These are phyloP conservation scores for Mythimna ferrago DNA, from an alignment of 2,888 invertebrate species.

Conservation along the genomic window DNA sequence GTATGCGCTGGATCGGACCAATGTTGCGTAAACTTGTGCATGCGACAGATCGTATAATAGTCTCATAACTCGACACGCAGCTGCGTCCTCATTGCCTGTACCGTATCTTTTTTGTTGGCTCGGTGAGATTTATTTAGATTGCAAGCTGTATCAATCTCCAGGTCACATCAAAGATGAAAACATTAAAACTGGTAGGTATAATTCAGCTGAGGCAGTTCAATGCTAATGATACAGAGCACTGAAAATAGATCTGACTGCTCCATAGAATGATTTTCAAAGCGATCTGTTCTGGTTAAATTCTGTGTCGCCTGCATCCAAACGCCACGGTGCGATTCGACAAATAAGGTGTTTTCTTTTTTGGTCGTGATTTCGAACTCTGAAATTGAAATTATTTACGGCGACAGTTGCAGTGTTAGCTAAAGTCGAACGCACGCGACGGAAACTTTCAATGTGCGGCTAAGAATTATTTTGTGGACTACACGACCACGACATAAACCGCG, in stretches of 20 bases:
- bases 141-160: background rate
- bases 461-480: constrained; percentile 1
- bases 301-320: constrained; percentile 29
- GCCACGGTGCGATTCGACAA: constrained; percentile 37
- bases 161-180: background rate
- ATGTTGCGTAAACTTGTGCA: constrained; percentile 68
- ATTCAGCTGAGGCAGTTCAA: background rate
- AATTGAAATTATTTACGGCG: constrained; percentile 50
- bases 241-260: constrained; percentile 9
- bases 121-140: constrained; percentile 2
- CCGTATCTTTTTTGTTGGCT: constrained; percentile 14
- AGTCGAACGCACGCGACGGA: constrained; percentile 22
- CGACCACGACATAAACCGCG: too few relatives aligned
- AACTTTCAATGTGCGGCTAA: constrained; percentile 19
- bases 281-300: constrained; percentile 37
- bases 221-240: background rate
- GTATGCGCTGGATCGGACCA: constrained; percentile 51
- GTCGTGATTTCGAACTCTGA: constrained; percentile 24
- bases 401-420: constrained; percentile 33
- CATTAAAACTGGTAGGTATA: background rate
- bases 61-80: constrained; percentile 51
- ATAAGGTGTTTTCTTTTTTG: constrained; percentile 41
- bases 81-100: constrained; percentile 8
- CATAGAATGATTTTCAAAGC: constrained; percentile 29
- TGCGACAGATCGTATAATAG: constrained; percentile 65